Evolutionary conservation across 1,140 invertebrate species (phyloP).

Genomic region (Atopsyche davidsoni): DNA sequence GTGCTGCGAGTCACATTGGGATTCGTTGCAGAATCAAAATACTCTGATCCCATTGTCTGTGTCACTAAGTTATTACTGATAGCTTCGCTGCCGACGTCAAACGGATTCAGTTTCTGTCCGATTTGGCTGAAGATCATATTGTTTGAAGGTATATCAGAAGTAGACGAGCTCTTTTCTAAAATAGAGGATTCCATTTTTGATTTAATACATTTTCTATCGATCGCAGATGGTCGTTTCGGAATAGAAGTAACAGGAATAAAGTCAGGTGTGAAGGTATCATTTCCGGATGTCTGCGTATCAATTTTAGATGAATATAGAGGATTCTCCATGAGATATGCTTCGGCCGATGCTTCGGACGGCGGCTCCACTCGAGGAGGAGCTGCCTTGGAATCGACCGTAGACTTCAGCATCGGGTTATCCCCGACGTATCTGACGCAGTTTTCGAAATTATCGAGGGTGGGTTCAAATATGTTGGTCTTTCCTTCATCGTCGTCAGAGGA

Average conservation of each 20-base stretch:
- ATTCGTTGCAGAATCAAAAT: constrained; percentile 29
- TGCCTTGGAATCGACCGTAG: constrained; percentile 19
- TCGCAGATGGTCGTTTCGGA: too few species aligned
- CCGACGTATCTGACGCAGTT: constrained; percentile 47
- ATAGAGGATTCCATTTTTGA: too few species aligned
- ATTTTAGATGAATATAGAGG: constrained; percentile 47
- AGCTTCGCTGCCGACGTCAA: constrained; percentile 35
- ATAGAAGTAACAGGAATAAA: too few species aligned
- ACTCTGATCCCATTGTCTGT: constrained; percentile 13
- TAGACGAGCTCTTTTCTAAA: not conserved
- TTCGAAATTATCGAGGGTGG: constrained; percentile 47
- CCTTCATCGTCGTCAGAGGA: constrained; percentile 42
- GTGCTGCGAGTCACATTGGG: constrained; percentile 42
- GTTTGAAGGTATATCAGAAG: too few species aligned
- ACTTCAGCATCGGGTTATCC: constrained; percentile 34
- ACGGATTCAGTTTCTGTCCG: constrained; percentile 50
- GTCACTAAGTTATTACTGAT: not conserved
- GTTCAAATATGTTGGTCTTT: constrained; percentile 47
- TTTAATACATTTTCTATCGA: too few species aligned
- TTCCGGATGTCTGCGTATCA: constrained; percentile 32
- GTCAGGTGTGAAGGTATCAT: constrained; percentile 19
- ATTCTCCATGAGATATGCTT: constrained; percentile 39
- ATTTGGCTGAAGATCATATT: too few species aligned
- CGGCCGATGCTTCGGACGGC: constrained; percentile 33
- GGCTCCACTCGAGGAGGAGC: constrained; percentile 21